Percentiles rank a stretch among this genome's conserved stretches.
These are phyloP conservation scores for Nomada goodeniana DNA, from an alignment of 2,888 invertebrate genomes.

Conservation along the genomic window DNA sequence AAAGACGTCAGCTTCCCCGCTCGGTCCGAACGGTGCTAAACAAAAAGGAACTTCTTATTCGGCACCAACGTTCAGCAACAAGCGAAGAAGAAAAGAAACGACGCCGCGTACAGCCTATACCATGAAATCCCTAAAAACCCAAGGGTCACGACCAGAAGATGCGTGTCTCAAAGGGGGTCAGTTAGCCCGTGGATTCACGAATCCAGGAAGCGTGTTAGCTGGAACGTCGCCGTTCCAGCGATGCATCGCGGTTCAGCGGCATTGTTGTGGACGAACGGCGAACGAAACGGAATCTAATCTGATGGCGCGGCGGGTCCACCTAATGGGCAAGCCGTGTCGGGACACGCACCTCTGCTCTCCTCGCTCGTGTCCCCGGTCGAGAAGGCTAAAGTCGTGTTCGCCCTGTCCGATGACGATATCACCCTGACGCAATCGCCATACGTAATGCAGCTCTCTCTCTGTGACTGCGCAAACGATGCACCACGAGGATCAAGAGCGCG, in stretches of 20 bases:
- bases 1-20: no score
- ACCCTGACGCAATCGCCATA: slow-evolving; percentile 72
- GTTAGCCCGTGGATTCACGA: slow-evolving; percentile 62
- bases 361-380: slow-evolving; percentile 69
- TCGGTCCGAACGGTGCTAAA: no score
- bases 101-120: no score
- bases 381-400: slow-evolving; percentile 81
- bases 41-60: no score
- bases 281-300: slow-evolving; percentile 83
- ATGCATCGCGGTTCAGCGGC: slow-evolving; percentile 62
- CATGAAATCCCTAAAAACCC: not conserved
- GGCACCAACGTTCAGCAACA: no score
- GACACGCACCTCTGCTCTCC: slow-evolving; percentile 82
- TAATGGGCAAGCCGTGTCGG: slow-evolving; percentile 84
- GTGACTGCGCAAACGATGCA: slow-evolving; percentile 40
- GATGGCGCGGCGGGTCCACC: slow-evolving; percentile 82
- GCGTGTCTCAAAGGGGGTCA: slow-evolving; percentile 17
- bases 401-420: slow-evolving; percentile 73
- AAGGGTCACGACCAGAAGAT: not conserved
- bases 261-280: slow-evolving; percentile 66
- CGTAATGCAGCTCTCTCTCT: slow-evolving; percentile 61
- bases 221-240: slow-evolving; percentile 51
- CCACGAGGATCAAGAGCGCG: slow-evolving; percentile 39
- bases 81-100: no score
- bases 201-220: slow-evolving; percentile 73